Evolutionary conservation across 2,113 vertebrate genomes (phyloP).

Genomic region (Xyrauchen texanus): DNA sequence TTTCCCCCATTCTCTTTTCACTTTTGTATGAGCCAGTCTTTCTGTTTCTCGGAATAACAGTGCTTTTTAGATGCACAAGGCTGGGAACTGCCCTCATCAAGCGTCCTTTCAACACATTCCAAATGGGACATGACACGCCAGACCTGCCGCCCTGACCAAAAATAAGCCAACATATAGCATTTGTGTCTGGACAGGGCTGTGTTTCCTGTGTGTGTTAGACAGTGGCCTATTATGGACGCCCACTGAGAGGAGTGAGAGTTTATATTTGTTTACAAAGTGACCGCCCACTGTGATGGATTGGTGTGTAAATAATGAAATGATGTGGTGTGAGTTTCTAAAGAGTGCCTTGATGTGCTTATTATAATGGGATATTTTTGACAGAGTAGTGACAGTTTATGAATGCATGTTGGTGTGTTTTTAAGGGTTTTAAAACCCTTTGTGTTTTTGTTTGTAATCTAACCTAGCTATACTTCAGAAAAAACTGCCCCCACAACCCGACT

Average conservation of each 20-base stretch:
- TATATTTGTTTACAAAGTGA: slow-evolving; percentile 2
- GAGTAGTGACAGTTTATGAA: too few species aligned
- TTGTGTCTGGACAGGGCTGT: slow-evolving; percentile 39
- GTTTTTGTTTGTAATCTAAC: too few species aligned
- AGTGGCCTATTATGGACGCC: not conserved
- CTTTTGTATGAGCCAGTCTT: not conserved
- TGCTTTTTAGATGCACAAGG: slow-evolving; percentile 25
- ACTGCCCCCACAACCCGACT: too few species aligned
- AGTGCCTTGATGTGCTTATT: too few species aligned
- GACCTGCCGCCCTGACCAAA: slow-evolving; percentile 35
- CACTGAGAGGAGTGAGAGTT: not conserved
- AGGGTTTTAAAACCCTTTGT: too few species aligned
- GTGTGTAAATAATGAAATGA: not conserved
- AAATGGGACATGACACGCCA: slow-evolving; percentile 33
- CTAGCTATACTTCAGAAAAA: too few species aligned
- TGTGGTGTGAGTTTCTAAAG: not conserved
- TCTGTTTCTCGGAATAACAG: not conserved
- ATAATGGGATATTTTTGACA: too few species aligned
- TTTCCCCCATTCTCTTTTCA: not conserved
- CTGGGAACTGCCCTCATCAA: slow-evolving; percentile 40
- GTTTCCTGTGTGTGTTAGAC: slow-evolving; percentile 13
- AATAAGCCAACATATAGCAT: slow-evolving; percentile 49
- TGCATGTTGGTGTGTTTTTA: too few species aligned
- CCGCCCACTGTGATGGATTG: not conserved
- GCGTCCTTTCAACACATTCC: slow-evolving; percentile 41